Percentiles rank a stretch among this genome's conserved stretches.
Conservation (phyloP, 2,797 vertebrate genomes). For the Chanos chanos region DNA sequence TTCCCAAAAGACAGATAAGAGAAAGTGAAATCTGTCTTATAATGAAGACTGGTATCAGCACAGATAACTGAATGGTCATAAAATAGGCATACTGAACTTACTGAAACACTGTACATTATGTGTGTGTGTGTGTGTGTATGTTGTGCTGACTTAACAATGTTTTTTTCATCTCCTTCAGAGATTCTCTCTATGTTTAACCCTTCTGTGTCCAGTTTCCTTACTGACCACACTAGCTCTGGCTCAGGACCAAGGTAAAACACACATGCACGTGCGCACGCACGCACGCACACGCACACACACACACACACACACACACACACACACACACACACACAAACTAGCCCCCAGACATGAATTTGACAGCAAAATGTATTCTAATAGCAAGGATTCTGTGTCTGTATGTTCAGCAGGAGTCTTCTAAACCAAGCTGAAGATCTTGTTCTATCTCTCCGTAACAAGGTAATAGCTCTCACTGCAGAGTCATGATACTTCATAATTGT, state of each 20-base stretch:
- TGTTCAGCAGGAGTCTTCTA: constrained; percentile 59
- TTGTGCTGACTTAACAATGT: not conserved
- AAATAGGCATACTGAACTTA: not conserved
- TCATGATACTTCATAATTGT: not conserved
- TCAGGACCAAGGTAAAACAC: constrained; percentile 52
- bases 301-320: not conserved
- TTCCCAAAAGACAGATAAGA: not conserved
- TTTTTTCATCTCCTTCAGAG: constrained; percentile 50
- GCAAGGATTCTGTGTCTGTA: not conserved
- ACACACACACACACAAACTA: not conserved
- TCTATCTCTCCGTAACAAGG: constrained; percentile 52
- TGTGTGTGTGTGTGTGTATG: not conserved
- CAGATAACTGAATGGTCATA: not conserved
- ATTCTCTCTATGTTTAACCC: constrained; percentile 69
- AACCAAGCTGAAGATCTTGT: constrained; percentile 55
- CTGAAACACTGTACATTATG: not conserved
- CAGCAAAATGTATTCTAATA: not conserved
- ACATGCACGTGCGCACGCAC: not conserved
- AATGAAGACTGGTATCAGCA: not conserved
- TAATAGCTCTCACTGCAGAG: constrained; percentile 30
- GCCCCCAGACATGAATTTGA: not conserved
- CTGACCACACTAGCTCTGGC: constrained; percentile 30
- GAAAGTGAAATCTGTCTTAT: not conserved
- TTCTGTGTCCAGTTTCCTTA: constrained; percentile 36
- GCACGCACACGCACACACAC: not conserved